Base-by-base conservation (phyloP, 1,140 invertebrate species). In the Agraylea sexmaculata region DNA sequence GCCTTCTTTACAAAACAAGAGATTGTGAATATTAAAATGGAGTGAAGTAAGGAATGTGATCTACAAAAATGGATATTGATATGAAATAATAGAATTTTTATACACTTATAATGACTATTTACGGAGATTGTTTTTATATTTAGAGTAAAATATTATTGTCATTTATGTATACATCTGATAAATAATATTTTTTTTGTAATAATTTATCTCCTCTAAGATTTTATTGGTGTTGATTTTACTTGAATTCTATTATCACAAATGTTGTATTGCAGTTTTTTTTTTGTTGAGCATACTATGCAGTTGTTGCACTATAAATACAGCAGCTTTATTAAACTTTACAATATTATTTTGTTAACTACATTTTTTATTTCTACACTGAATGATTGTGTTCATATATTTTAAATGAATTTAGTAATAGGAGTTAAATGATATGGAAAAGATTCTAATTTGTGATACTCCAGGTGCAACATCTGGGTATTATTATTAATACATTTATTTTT, bases 201-300 rank as follows among this genome's bases (percentile, higher is more conserved):
- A n/a, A 51, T 52, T 50, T 64, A 66, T 65, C 63, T 65, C 59
- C 61, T 57, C 60, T 66, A 60, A 60, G 60, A 45, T 62, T 66
- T 68, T 68, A 68, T 65, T 64, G 62, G 60, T 64, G 65, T 68
- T 68, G 65, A 66, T 68, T 68, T 68, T 67, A 66, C 62, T 60
- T 51, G 62, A 60, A 60, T 63, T 63, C 59, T 56, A 62, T 57
- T 53, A 53, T 62, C 8, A 60, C 57, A 62, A 60, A 59, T 59
- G 60, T 54, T 30, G 40, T 40, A 46, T 43, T 49, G 42, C 19
- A 49, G 45, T 45, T 39, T 22, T 44, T 23, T 40, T 41, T 44
- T 40, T 43, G 34, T 27, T 42, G 39, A 42, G n/a, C n/a, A n/a
- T n/a, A n/a, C n/a, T n/a, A n/a, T n/a, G n/a, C n/a, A n/a, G 20